phyloP scores from a whole-genome alignment of 1,140 invertebrate genomes.

The Pissodes strobi region DNA sequence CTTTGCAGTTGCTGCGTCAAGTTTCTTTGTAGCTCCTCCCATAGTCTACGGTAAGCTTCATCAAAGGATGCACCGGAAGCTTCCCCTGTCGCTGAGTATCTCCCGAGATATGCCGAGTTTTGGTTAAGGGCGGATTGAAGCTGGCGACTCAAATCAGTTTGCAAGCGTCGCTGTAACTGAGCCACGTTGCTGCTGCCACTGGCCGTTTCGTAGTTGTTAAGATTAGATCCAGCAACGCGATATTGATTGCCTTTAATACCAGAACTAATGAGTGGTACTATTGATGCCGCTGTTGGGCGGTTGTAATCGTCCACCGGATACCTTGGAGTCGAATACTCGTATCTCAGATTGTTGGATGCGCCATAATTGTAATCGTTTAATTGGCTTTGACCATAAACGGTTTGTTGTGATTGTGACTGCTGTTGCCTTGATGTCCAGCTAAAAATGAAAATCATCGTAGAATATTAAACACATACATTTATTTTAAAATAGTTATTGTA shows the following conservation, averaged over 20 bases:
- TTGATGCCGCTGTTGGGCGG: slow-evolving; percentile 14
- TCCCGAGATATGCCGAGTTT: slow-evolving; percentile 22
- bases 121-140: slow-evolving; percentile 40
- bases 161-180: slow-evolving; percentile 40
- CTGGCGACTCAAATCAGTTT: slow-evolving; percentile 44
- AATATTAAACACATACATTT: too few relatives aligned
- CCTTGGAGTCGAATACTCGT: background rate
- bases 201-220: slow-evolving; percentile 1
- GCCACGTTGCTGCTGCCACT: slow-evolving; percentile 21
- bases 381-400: slow-evolving; percentile 3
- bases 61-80: slow-evolving; percentile 22
- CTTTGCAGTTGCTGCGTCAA: slow-evolving; percentile 43
- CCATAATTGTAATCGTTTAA: background rate
- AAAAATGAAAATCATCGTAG: too few relatives aligned
- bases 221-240: background rate
- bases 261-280: slow-evolving; percentile 21
- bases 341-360: background rate
- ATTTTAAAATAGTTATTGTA: too few relatives aligned
- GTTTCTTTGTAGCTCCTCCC: slow-evolving; percentile 46
- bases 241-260: slow-evolving; percentile 18
- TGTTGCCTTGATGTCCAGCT: slow-evolving; percentile 15
- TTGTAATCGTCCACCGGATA: slow-evolving; percentile 6
- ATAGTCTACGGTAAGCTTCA: slow-evolving; percentile 40
- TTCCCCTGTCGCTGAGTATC: slow-evolving; percentile 15
- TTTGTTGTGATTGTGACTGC: slow-evolving; percentile 13